Base-by-base conservation (phyloP, 2,888 invertebrate genomes). In the Dolichopus griseipennis region DNA sequence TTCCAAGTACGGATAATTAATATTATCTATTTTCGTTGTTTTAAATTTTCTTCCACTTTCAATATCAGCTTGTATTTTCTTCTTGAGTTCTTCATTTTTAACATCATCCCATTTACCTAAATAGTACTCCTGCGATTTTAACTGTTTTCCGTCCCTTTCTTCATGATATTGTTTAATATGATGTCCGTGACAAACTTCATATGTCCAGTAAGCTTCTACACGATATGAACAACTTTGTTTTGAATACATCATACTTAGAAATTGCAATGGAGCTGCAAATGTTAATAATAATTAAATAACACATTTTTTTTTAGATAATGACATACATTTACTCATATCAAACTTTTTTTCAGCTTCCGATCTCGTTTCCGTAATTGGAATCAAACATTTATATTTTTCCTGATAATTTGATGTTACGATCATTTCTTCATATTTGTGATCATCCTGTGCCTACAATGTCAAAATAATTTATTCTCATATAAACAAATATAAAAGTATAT, bases 161-260 rank as follows among this genome's bases (percentile, higher is more conserved):
- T 98, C 97, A 79, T 99, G 97, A 78, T 93, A 99, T 78, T 99
- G 98, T 34, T 93, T 85, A 4, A 98, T 87, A 78, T 90, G 91
- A 73, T 88, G 85, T 0, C 97, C 97, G 81, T 97, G 97, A 75
- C 97, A 97, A 41, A 97, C 87, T 81, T 97, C 96, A 79, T 97
- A 97, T 0, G 94, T 94, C 97, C 97, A 97, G 77, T 95, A 97
- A 3, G 90, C 89, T 78, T 95, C 95, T 66, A 94, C 82, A 71
- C 93, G 85, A 76, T 92, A 94, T 0, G 94, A 93, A 77, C 96
- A 97, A 66, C 89, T 87, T 73, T 89, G 87, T 74, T 91, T 89
- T 1, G 84, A 82, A 78, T 96, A 93, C 68, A 95, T 81, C 0
- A 91, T 89, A 69, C 87, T 84, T 65, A 97, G 80, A 21, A 95